Evolutionary conservation across 1,140 invertebrate species (phyloP).

Genomic region (Helicoverpa armigera): DNA sequence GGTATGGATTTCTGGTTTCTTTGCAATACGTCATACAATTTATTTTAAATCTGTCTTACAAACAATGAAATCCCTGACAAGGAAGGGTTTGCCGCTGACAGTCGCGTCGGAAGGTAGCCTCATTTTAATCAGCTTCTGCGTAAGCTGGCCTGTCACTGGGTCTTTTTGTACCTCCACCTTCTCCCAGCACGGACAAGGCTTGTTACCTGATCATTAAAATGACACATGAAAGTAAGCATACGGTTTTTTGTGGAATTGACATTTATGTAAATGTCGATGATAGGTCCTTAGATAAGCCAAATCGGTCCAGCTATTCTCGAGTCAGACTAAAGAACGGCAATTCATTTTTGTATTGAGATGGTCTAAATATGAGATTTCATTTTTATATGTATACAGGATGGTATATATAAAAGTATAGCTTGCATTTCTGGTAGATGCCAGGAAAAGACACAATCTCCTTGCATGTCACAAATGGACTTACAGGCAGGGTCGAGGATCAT

Average conservation of each 20-base stretch:
- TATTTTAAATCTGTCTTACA: conserved; percentile 68
- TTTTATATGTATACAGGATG: no score
- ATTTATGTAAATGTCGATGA: no score
- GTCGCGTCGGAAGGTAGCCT: conserved; percentile 82
- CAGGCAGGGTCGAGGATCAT: conserved; percentile 76
- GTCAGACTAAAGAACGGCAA: no score
- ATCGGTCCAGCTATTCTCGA: no score
- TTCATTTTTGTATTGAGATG: no score
- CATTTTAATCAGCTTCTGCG: conserved; percentile 70
- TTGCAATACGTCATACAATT: no score
- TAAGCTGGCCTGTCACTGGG: conserved; percentile 55
- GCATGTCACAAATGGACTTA: conserved; percentile 48
- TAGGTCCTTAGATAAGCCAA: no score
- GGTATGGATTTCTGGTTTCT: no score
- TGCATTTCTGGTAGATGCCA: no score
- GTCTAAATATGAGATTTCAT: no score
- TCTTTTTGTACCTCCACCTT: conserved; percentile 63
- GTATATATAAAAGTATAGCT: no score
- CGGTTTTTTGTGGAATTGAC: neutral
- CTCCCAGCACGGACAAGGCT: conserved; percentile 74
- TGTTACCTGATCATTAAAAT: conserved; percentile 61
- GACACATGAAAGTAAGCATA: neutral
- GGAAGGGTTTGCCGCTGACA: conserved; percentile 73
- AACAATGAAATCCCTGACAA: conserved; percentile 85
- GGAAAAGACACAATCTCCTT: no score